Base-by-base conservation (phyloP, 2,113 vertebrate genomes). In the Pygoscelis antarcticus region DNA sequence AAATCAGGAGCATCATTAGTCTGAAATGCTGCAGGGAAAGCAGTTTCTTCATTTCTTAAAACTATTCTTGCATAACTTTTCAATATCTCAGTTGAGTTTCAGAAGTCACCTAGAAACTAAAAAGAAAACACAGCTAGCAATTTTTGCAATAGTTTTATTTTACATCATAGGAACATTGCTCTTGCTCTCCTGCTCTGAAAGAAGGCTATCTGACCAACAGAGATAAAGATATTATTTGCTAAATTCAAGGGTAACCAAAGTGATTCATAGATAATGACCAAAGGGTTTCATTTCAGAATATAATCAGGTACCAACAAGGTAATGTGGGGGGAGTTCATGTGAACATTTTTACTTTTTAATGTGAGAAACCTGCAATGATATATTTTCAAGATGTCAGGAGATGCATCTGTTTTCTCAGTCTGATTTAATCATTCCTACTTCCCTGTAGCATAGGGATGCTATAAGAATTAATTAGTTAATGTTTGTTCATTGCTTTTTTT, bases 81-180 rank as follows among this genome's bases (percentile, higher is more conserved):
- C 21, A 40, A 18, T 89, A 18, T 89, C 71, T 86, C 55, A 51
- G 26, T 12, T 87, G 72, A 83, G 27, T 96, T 97, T 95, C 78
- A 68, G 74, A 96, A 96, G 89, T 96, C 91, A 95, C 54, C 74
- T 95, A 93, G 68, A 97, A 97, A 95, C 65, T 82, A 87, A 69
- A 94, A 94, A 82, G 19, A 49, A 89, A 96, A 70, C 46, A 77
- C 16, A 95, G 65, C 47, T 84, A 88, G 82, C 55, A 91, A 81
- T 94, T 91, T 94, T 93, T 93, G 58, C 60, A 74, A 38, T 84
- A 46, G 54, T 83, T 93, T 88, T 87, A 58, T 94, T 91, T 94
- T 90, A 79, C 21, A 40, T 54, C 23, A 9, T 55, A 70, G 25
- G 34, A 75, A 74, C 30, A 79, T 65, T 79, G 30, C 21, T 90